Evolutionary conservation across 2,888 invertebrate genomes (phyloP).

Genomic region (Rhagophthalmus giganteus): DNA sequence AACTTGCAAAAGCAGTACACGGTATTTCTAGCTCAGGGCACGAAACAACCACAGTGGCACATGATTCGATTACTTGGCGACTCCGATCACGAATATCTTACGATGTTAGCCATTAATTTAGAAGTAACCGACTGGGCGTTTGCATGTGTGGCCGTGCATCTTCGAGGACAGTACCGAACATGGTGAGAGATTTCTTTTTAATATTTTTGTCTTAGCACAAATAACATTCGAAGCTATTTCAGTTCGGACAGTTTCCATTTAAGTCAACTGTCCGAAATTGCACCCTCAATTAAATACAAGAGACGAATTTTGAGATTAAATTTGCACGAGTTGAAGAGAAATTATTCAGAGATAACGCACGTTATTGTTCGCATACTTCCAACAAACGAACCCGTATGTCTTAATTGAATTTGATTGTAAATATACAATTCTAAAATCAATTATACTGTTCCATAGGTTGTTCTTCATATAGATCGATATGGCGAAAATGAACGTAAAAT

Average conservation of each 20-base stretch:
- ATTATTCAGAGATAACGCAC: constrained; percentile 65
- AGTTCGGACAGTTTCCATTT: constrained; percentile 63
- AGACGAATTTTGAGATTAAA: constrained; percentile 61
- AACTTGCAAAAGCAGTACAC: constrained; percentile 54
- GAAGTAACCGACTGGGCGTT: constrained; percentile 76
- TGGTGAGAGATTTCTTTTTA: constrained; percentile 59
- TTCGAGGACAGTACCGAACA: constrained; percentile 60
- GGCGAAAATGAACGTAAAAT: constrained; percentile 53
- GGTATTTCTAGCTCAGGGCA: constrained; percentile 48
- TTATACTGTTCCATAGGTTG: constrained; percentile 57
- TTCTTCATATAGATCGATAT: constrained; percentile 67
- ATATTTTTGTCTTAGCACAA: background rate
- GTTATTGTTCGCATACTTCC: constrained; percentile 70
- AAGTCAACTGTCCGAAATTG: constrained; percentile 60
- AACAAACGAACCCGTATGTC: constrained; percentile 62
- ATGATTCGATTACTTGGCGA: constrained; percentile 65
- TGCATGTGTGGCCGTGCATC: constrained; percentile 67
- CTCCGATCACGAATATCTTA: constrained; percentile 63
- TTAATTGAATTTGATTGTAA: constrained; percentile 7
- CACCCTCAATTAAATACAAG: constrained; percentile 57
- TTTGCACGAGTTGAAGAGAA: constrained; percentile 63
- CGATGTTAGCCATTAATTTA: constrained; percentile 69
- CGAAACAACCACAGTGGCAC: constrained; percentile 51
- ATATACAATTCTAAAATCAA: background rate
- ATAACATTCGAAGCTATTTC: constrained; percentile 2